Percentiles rank a stretch among this genome's conserved stretches.
Evolutionary conservation across 2,797 vertebrate species (phyloP).

Genomic region (Thamnophis elegans): DNA sequence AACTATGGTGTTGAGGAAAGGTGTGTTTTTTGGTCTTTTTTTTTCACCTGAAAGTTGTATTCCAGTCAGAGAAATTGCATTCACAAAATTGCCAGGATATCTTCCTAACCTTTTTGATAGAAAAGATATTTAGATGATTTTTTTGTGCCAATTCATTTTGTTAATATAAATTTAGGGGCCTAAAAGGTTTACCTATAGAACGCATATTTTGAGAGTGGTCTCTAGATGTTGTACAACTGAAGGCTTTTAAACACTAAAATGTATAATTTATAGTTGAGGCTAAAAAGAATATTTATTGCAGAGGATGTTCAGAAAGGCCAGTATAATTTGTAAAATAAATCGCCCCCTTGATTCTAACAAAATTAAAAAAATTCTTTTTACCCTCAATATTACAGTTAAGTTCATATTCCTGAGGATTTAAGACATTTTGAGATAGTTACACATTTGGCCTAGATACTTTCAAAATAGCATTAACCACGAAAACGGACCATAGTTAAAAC

Average conservation of each 20-base stretch:
- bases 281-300: constrained; percentile 87
- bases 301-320: constrained; percentile 79
- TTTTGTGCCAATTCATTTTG: constrained; percentile 72
- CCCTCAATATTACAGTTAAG: constrained; percentile 58
- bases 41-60: constrained; percentile 61
- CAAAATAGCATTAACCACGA: constrained; percentile 52
- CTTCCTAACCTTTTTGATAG: constrained; percentile 66
- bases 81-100: constrained; percentile 63
- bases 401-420: constrained; percentile 51
- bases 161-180: constrained; percentile 66
- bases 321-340: constrained; percentile 77
- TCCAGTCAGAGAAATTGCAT: constrained; percentile 65
- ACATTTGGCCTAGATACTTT: constrained; percentile 51
- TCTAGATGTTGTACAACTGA: constrained; percentile 72
- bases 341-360: constrained; percentile 58
- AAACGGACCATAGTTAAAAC: constrained; percentile 62
- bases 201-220: constrained; percentile 68
- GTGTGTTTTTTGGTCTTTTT: constrained; percentile 36
- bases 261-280: constrained; percentile 85
- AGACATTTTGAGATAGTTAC: constrained; percentile 49
- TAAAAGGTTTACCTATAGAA: constrained; percentile 69
- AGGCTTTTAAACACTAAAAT: constrained; percentile 85
- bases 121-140: constrained; percentile 65
- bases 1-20: constrained; percentile 71
- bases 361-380: constrained; percentile 40